Evolutionary conservation across 2,888 invertebrate species (phyloP).

Genomic region (Rhaphigaster nebulosa): DNA sequence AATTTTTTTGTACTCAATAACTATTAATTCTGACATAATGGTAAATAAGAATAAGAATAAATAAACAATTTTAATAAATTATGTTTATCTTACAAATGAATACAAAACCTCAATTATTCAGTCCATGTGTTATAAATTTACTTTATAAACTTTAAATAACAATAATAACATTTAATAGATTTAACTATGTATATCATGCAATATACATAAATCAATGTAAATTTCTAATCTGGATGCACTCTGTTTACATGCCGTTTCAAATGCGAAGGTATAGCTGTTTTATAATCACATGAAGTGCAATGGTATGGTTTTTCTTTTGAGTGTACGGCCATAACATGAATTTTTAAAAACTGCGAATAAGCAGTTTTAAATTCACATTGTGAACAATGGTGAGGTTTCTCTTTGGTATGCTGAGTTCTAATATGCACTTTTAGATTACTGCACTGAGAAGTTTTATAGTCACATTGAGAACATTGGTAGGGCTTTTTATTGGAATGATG

Average conservation of each 20-base stretch:
- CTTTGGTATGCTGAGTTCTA: constrained; percentile 3
- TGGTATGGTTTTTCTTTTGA: constrained; percentile 9
- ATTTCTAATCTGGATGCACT: constrained; percentile 25
- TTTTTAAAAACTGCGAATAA: constrained; percentile 12
- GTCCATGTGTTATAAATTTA: not conserved
- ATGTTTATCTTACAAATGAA: constrained; percentile 10
- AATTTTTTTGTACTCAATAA: too few species aligned
- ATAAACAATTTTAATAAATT: not conserved
- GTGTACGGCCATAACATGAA: constrained; percentile 24
- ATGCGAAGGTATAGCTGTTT: constrained; percentile 27
- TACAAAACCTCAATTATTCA: constrained; percentile 2
- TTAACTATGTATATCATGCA: not conserved
- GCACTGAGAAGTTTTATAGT: constrained; percentile 41
- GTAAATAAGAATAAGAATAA: not conserved
- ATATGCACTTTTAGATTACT: constrained; percentile 13
- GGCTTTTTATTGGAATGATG: constrained; percentile 42
- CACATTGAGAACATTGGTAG: constrained; percentile 35
- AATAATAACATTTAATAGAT: not conserved
- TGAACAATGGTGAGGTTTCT: constrained; percentile 20
- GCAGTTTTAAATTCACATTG: constrained; percentile 36
- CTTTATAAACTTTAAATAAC: not conserved
- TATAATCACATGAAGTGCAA: constrained; percentile 5
- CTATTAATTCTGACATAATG: not conserved
- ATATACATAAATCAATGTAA: not conserved
- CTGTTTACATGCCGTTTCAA: constrained; percentile 12